A percentile compares a stretch with the other conserved stretches of the same genome.
phyloP scores from a whole-genome alignment of 2,797 vertebrate species.

The Coracias cyanogaster region DNA sequence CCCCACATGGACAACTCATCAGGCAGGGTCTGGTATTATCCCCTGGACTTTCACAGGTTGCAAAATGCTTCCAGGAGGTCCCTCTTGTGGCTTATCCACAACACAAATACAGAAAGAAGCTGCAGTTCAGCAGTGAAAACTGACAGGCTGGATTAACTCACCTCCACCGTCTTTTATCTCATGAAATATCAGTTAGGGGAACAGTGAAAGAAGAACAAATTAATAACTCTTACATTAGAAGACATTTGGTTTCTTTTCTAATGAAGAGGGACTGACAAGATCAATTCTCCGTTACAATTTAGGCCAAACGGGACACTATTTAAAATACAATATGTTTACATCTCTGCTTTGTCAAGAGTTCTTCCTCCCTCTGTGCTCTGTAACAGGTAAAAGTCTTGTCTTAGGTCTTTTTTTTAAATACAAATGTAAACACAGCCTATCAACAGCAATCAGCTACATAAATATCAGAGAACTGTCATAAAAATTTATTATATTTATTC shows the following conservation, averaged over 20 bases:
- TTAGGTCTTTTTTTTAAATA: neutral
- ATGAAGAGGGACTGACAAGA: neutral
- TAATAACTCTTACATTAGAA: neutral
- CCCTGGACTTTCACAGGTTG: neutral
- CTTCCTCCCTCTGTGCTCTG: neutral
- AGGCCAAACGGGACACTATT: neutral
- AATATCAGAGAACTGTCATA: neutral
- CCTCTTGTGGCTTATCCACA: slow-evolving; percentile 30
- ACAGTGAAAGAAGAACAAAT: neutral
- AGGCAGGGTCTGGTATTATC: neutral
- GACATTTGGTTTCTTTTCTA: neutral
- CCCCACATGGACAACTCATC: neutral
- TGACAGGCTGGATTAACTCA: neutral
- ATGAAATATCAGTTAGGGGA: neutral
- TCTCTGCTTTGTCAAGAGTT: neutral
- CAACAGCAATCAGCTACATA: neutral
- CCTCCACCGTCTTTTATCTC: neutral
- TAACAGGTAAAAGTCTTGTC: neutral
- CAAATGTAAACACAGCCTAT: neutral
- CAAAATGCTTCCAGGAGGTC: slow-evolving; percentile 20
- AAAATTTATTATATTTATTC: neutral
- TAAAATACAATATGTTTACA: neutral
- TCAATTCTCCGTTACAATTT: neutral
- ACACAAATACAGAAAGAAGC: neutral
- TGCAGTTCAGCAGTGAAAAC: neutral